These are phyloP conservation scores for Zygogramma bicolorata DNA, from an alignment of 2,888 invertebrate species.

Conservation along the genomic window DNA sequence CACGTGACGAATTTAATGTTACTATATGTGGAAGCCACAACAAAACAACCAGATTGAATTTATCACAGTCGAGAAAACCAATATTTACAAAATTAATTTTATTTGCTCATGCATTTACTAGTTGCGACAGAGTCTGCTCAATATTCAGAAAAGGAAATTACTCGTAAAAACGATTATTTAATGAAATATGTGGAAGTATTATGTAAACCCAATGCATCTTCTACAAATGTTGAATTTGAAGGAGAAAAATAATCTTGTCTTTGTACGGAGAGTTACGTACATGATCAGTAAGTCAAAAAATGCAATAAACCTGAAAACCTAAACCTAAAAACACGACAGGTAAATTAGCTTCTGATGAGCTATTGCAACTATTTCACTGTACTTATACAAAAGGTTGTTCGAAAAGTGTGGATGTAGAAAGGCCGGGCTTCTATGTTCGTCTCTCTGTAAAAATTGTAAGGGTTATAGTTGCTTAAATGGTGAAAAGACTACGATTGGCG, in stretches of 20 bases:
- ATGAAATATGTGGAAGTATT: background rate
- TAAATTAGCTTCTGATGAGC: too few species aligned
- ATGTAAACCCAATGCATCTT: background rate
- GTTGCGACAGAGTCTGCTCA: background rate
- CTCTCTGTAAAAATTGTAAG: too few species aligned
- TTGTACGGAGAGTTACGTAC: background rate
- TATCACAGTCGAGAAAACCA: background rate
- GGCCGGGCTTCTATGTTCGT: too few species aligned
- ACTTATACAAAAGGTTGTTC: too few species aligned
- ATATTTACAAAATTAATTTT: background rate
- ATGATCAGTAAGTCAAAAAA: background rate
- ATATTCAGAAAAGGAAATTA: background rate
- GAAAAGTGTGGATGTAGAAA: too few species aligned
- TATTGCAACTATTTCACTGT: too few species aligned
- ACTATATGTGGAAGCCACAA: background rate
- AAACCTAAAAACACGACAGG: too few species aligned
- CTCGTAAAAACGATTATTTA: background rate
- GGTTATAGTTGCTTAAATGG: too few species aligned
- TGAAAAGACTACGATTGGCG: too few species aligned
- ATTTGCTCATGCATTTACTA: background rate
- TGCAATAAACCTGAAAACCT: background rate
- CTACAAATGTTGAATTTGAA: too few species aligned
- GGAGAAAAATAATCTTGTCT: background rate
- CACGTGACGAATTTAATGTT: background rate
- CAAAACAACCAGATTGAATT: background rate